Percentiles rank a stretch among this genome's conserved stretches.
Conservation (phyloP, 2,888 invertebrate genomes). For the Thereva unica region DNA sequence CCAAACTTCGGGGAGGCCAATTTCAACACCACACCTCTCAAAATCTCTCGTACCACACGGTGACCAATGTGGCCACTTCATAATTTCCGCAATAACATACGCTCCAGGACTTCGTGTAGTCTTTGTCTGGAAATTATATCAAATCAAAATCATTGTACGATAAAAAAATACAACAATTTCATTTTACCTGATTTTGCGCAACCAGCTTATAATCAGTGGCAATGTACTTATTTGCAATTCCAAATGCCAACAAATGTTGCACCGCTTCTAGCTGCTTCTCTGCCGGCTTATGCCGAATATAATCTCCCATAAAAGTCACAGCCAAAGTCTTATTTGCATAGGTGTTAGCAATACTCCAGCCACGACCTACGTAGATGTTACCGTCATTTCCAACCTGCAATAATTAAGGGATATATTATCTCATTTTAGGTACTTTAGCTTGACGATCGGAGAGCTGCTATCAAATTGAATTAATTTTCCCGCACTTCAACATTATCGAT, state of each 20-base stretch:
- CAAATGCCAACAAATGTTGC: conserved; percentile 57
- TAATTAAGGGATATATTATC: conserved; percentile 23
- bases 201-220: conserved; percentile 59
- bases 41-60: conserved; percentile 50
- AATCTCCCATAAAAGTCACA: conserved; percentile 61
- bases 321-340: conserved; percentile 60
- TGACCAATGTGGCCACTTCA: conserved; percentile 60
- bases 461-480: conserved; percentile 21
- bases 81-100: conserved; percentile 59
- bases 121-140: conserved; percentile 51
- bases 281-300: conserved; percentile 55
- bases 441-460: background rate
- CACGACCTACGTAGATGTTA: conserved; percentile 61
- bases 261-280: conserved; percentile 58
- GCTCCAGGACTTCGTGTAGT: conserved; percentile 60
- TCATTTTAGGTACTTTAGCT: background rate
- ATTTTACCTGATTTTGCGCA: conserved; percentile 60
- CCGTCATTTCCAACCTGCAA: conserved; percentile 62
- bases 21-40: conserved; percentile 52
- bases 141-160: background rate
- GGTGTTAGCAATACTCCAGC: conserved; percentile 61
- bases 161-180: background rate
- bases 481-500: conserved; percentile 3
- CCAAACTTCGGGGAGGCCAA: conserved; percentile 52
- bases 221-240: conserved; percentile 56